Evolutionary conservation across 2,888 invertebrate species (phyloP).

Genomic region (Amorpha juglandis): DNA sequence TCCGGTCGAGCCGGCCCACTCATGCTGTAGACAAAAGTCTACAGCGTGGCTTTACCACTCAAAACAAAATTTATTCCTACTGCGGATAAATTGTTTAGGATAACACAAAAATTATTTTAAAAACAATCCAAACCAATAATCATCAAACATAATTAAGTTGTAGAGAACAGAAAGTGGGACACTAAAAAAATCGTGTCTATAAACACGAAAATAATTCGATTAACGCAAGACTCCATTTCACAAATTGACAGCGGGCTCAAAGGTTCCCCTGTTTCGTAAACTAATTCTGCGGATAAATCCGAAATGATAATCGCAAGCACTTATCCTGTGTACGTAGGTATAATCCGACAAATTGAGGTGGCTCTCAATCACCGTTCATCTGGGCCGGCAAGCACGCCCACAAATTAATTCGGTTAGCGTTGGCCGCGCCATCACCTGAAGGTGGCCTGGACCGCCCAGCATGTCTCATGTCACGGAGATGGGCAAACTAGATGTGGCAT

Average conservation of each 20-base stretch:
- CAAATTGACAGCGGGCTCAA: constrained; percentile 13
- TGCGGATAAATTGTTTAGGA: too few species aligned
- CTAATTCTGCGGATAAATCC: constrained; percentile 34
- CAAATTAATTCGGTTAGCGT: constrained; percentile 76
- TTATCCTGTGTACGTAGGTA: constrained; percentile 43
- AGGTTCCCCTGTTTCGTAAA: constrained; percentile 30
- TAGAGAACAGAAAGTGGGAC: background rate
- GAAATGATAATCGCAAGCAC: constrained; percentile 40
- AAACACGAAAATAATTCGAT: constrained; percentile 17
- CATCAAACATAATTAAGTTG: background rate
- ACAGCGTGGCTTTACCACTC: too few species aligned
- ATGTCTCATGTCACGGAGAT: constrained; percentile 15
- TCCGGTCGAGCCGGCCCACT: too few species aligned
- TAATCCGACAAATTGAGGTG: constrained; percentile 41
- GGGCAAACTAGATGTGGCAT: constrained; percentile 17
- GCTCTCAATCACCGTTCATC: constrained; percentile 50
- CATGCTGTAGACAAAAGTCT: too few species aligned
- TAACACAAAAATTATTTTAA: too few species aligned
- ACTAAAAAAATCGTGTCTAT: background rate
- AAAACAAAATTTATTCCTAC: too few species aligned
- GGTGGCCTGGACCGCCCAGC: constrained; percentile 22
- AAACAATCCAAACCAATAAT: background rate
- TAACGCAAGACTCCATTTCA: constrained; percentile 4
- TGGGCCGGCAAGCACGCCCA: constrained; percentile 59
- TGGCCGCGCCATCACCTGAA: constrained; percentile 46